Base-by-base conservation (phyloP, 2,888 invertebrate species). In the Sinodicranocentrus sp. region DNA sequence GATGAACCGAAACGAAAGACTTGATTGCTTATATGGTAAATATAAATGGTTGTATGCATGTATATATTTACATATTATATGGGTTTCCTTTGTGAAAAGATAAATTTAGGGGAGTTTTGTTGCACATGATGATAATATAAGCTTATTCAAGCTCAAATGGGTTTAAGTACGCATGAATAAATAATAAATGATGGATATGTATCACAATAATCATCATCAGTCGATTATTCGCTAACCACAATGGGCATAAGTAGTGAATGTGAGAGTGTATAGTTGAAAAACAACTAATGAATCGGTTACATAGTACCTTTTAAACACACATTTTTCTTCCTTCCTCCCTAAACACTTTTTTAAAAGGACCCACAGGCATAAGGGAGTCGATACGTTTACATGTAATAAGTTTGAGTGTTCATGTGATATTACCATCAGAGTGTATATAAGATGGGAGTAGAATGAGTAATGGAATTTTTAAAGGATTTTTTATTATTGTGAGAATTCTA, bases 401-500 rank as follows among this genome's bases (percentile, higher is more conserved):
- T 54, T 21, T 17, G 61, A 73, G n/a, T n/a, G n/a, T n/a, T n/a
- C n/a, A n/a, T n/a, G n/a, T n/a, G n/a, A n/a, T n/a, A n/a, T n/a
- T n/a, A n/a, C n/a, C n/a, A n/a, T n/a, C n/a, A n/a, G n/a, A 33
- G 10, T 6, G 33, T 33, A 33, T 33, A 33, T 33, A 33, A 33
- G 3, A 33, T 33, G 10, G 3, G 33, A 10, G 5, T 33, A 71
- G 72, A 65, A 73, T 73, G 73, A 80, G 57, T 28, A 57, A 77
- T 77, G 77, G 73, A 61, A 59, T 76, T 76, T 59, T 84, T 59
- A 59, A 70, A 85, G 73, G 76, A 67, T 82, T 87, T 52, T 73
- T 73, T 73, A 68, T 88, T 87, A 87, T 87, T 87, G 86, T 87
- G 86, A 82, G 86, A 82, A 85, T 79, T 76, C 82, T 83, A 87